Evolutionary conservation across 37 sponge, comb jelly and placozoan species (phyloP).

Genomic region (Petrosia ficiformis): DNA sequence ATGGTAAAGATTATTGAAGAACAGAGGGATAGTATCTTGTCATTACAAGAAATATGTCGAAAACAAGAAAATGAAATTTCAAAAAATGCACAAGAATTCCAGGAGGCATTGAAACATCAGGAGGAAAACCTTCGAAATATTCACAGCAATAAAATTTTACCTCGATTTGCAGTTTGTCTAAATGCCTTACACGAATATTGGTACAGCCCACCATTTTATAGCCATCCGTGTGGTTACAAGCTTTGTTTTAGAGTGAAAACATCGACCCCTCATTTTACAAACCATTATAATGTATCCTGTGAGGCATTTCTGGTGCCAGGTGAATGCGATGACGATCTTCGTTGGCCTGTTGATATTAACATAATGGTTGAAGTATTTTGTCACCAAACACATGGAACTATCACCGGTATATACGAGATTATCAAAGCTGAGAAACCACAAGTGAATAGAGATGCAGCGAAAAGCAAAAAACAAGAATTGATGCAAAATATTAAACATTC

Average conservation of each 20-base stretch:
- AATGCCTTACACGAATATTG: not conserved
- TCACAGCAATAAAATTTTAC: not conserved
- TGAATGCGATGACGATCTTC: not conserved
- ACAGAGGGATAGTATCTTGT: too few species aligned
- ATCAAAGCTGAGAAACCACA: too few species aligned
- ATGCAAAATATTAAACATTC: too few species aligned
- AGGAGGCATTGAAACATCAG: not conserved
- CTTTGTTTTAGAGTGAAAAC: not conserved
- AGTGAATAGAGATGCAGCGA: too few species aligned
- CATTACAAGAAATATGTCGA: too few species aligned
- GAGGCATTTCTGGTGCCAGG: not conserved
- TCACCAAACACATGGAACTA: too few species aligned
- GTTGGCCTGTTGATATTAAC: not conserved
- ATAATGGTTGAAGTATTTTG: too few species aligned
- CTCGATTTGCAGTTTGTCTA: not conserved
- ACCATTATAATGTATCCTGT: not conserved
- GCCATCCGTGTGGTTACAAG: not conserved
- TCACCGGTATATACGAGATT: too few species aligned
- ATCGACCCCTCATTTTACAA: not conserved
- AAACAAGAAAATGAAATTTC: not conserved
- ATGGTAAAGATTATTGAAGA: too few species aligned
- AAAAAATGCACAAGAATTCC: not conserved
- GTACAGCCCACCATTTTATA: not conserved
- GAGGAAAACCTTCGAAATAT: not conserved
- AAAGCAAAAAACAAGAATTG: too few species aligned